Evolutionary conservation across 2,888 invertebrate genomes (phyloP).

Genomic region (Osmoderma eremita): DNA sequence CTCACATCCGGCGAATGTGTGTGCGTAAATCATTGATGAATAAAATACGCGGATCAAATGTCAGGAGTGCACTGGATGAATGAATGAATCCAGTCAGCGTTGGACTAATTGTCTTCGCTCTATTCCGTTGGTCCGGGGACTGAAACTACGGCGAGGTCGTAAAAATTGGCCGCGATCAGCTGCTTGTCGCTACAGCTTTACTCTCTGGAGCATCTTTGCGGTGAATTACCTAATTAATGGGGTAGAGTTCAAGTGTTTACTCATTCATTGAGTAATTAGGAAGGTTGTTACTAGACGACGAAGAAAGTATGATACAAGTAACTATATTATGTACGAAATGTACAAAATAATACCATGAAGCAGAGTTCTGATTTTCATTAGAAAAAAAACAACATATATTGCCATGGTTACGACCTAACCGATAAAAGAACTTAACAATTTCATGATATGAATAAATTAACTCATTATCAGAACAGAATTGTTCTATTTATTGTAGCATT

Average conservation of each 20-base stretch:
- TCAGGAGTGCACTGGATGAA: constrained; percentile 23
- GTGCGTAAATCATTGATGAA: constrained; percentile 37
- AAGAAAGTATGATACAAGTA: too few species aligned
- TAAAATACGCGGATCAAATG: constrained; percentile 34
- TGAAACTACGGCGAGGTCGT: constrained; percentile 17
- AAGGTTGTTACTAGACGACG: too few species aligned
- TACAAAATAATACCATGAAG: too few species aligned
- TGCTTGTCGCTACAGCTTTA: constrained; percentile 9
- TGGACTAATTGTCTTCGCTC: constrained; percentile 21
- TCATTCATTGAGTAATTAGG: constrained; percentile 44
- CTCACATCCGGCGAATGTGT: constrained; percentile 31
- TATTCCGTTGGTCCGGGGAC: not conserved
- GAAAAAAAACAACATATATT: too few species aligned
- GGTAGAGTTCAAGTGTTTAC: constrained; percentile 50
- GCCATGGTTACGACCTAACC: too few species aligned
- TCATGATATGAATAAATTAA: too few species aligned
- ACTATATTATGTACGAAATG: too few species aligned
- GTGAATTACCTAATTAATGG: constrained; percentile 50
- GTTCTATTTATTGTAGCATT: too few species aligned
- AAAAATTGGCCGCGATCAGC: constrained; percentile 17
- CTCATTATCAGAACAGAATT: too few species aligned
- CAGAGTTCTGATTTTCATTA: too few species aligned
- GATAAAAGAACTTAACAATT: too few species aligned
- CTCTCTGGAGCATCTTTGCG: constrained; percentile 36
- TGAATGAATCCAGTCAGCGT: constrained; percentile 33